Evolutionary conservation across 1,140 invertebrate genomes (phyloP).

Genomic region (Holotrichia oblita): DNA sequence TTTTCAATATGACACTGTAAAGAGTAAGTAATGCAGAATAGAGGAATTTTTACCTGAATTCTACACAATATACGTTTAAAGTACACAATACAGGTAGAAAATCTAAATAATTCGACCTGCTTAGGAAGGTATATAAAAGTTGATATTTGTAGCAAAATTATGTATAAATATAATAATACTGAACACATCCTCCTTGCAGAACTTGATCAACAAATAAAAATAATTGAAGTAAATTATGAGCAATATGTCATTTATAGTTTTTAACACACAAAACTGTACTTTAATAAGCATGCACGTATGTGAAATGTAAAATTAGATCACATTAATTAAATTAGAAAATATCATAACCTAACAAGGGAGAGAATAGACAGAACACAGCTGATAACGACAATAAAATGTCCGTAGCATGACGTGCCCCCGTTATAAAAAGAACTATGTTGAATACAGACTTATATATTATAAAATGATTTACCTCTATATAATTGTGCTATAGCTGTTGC

Average conservation of each 20-base stretch:
- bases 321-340: conserved; percentile 9
- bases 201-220: no score
- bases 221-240: no score
- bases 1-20: no score
- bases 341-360: conserved; percentile 26
- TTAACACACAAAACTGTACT: no score
- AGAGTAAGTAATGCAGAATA: background rate
- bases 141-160: no score
- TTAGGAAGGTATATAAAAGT: no score
- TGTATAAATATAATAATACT: no score
- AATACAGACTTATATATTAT: conserved; percentile 51
- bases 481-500: conserved; percentile 82
- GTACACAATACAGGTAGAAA: background rate
- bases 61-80: background rate
- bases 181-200: no score
- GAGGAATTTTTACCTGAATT: background rate
- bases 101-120: background rate
- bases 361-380: conserved; percentile 39
- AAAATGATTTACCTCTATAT: no score
- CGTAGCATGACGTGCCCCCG: conserved; percentile 5
- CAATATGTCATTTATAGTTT: no score
- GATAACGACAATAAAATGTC: conserved; percentile 52
- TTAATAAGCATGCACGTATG: no score
- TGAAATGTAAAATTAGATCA: no score
- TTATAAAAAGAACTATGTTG: background rate